A percentile compares a stretch with the other conserved stretches of the same genome.
These are phyloP conservation scores for Drosophila nr. perissopoda DNA, from an alignment of 2,888 invertebrate species.

Conservation along the genomic window DNA sequence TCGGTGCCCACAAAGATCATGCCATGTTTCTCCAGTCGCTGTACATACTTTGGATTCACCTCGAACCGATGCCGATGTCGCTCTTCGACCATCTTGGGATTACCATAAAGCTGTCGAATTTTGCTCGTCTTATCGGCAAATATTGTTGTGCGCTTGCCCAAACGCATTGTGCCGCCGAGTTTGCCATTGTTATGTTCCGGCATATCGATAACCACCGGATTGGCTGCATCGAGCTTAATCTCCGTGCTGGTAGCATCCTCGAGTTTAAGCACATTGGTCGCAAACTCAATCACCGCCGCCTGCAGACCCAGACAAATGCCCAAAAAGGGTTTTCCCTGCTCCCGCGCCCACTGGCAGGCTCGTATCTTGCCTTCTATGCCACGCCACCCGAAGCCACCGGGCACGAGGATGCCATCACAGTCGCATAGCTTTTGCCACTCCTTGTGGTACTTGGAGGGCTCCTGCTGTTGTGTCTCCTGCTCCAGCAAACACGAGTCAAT, in stretches of 20 bases:
- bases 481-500: slow-evolving; percentile 97
- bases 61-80: slow-evolving; percentile 99
- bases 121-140: slow-evolving; percentile 88
- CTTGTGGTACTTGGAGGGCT: slow-evolving; percentile 94
- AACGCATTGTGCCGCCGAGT: slow-evolving; percentile 98
- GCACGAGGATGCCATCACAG: slow-evolving; percentile 96
- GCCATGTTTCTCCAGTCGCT: slow-evolving; percentile 91
- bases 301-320: slow-evolving; percentile 99
- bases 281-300: slow-evolving; percentile 97
- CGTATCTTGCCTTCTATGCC: slow-evolving; percentile 98
- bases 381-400: slow-evolving; percentile 98
- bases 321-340: slow-evolving; percentile 94
- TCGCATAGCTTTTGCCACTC: slow-evolving; percentile 97
- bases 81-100: slow-evolving; percentile 93
- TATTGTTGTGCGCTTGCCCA: slow-evolving; percentile 95
- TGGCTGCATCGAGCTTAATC: slow-evolving; percentile 89
- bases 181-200: slow-evolving; percentile 97
- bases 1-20: slow-evolving; percentile 96
- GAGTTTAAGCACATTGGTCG: slow-evolving; percentile 92
- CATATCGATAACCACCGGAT: slow-evolving; percentile 98
- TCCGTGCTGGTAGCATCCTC: slow-evolving; percentile 95
- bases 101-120: slow-evolving; percentile 91
- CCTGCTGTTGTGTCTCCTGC: slow-evolving; percentile 88
- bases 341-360: slow-evolving; percentile 96
- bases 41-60: slow-evolving; percentile 95